Evolutionary conservation across 1,140 invertebrate genomes (phyloP), one percentile per base, ranked within the genome.

Genomic region (Macrobrachium rosenbergii): DNA sequence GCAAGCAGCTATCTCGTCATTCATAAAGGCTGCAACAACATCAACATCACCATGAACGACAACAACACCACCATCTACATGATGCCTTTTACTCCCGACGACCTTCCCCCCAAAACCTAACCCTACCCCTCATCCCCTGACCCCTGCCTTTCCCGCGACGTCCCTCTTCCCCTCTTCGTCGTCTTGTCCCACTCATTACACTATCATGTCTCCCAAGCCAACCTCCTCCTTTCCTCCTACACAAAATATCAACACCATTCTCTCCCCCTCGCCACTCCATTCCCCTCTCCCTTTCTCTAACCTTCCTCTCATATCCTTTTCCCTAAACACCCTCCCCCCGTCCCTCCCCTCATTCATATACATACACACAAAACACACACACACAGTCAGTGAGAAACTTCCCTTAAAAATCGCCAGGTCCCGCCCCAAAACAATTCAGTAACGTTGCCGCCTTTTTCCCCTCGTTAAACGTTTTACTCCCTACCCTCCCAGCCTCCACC

Each of bases 391-490:
- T 43, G 45, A 17, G 28, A 76, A 76, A 63, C 82, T 83, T 83
- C 69, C 59, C 82, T 67, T n/a, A 23, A 82, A 79, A 79, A 75
- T 37, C 21, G 11, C 62, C 23, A 37, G 82, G 69, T 82, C 82
- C 69, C 58, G 69, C 82, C 82, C 82, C 72, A 75, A 75, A 83
- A 76, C 69, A 83, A 83, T 76, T 76, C 82, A 37, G 82, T 58
- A 83, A 83, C 69, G 69, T 72, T 23, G 19, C 67, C 80, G 59
- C 43, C 67, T 45, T 82, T 72, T 72, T 82, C 80, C 79, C 79
- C 63, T 82, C 79, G 81, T 83, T 83, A 75, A 76, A 83, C 69
- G 52, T 63, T 83, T 83, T 76, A 60, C 73, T 72, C 60, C 81
- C 62, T 37, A 16, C 72, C 52, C 37, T 52, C 21, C 60, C 60